Evolutionary conservation across 2,888 invertebrate genomes (phyloP), one percentile per base, ranked within the genome.

Genomic region (Charanyca ferruginea): DNA sequence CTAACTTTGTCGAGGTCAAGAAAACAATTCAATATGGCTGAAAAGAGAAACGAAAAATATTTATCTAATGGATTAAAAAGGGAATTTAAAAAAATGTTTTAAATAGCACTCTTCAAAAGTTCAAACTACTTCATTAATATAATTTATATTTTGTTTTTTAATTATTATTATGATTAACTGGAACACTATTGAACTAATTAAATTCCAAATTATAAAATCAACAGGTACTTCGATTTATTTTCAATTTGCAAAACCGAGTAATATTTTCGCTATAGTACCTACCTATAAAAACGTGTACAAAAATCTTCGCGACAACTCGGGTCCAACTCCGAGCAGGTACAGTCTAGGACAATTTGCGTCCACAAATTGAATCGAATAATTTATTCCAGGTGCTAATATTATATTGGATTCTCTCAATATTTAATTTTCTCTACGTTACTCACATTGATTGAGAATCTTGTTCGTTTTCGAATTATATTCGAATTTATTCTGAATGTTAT

Each of bases 331-430:
- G 5, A 20, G 41, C 35, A 38, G 49, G 42, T 48, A 55, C 16
- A 32, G 25, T 35, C 52, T 49, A 45, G 35, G 8, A 58, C 60
- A 77, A 72, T 72, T 72, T 60, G n/a, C 49, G 38, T 51, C 22
- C 52, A 20, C 42, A 70, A 70, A 71, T 66, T 20, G 48, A 64
- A 65, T 61, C 28, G 23, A 28, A 48, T 52, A 54, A 72, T 62
- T 72, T 59, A 72, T 66, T 66, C 54, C 47, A 71, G 45, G 23
- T 55, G 38, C 32, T 54, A 54, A 55, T 71, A 60, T 53, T 48
- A 22, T n/a, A 66, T 65, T 52, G 25, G 25, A 58, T 45, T 41
- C 35, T 28, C 41, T 25, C 49, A 23, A 58, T 51, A 69, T 63
- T 63, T 13, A 59, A 54, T 59, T 55, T 55, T 38, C 11, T 18